phyloP scores from a whole-genome alignment of 2,113 vertebrate genomes.

The Amblyornis subalaris region DNA sequence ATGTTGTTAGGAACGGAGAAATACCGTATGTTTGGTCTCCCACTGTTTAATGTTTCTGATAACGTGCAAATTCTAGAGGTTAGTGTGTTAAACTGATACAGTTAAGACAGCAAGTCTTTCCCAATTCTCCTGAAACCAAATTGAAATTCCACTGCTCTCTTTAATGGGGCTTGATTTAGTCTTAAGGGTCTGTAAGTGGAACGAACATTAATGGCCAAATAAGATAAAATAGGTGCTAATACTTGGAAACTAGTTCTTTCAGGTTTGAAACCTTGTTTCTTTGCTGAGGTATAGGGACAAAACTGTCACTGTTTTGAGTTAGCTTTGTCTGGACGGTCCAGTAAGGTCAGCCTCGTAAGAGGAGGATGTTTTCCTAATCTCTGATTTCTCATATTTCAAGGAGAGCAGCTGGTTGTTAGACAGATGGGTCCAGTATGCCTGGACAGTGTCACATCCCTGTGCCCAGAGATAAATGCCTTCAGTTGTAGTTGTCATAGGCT shows the following conservation, averaged over 20 bases:
- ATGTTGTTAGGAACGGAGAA: background rate
- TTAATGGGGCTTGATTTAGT: background rate
- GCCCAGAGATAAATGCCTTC: background rate
- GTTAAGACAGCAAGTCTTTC: background rate
- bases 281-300: accelerated
- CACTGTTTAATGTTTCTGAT: background rate
- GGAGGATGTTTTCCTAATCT: background rate
- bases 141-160: background rate
- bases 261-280: background rate
- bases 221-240: background rate
- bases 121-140: background rate
- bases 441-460: background rate
- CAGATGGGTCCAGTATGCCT: background rate
- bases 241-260: background rate
- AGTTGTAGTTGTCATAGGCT: background rate
- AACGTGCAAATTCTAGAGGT: background rate
- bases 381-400: background rate
- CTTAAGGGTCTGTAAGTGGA: accelerated
- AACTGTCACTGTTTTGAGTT: background rate
- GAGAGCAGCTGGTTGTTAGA: background rate
- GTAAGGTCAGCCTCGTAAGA: background rate
- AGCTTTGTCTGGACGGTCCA: background rate
- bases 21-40: accelerated
- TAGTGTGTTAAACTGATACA: background rate
- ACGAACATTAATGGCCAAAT: background rate